Base-by-base conservation (phyloP, 2,888 invertebrate genomes). In the Stenchaetothrips biformis region DNA sequence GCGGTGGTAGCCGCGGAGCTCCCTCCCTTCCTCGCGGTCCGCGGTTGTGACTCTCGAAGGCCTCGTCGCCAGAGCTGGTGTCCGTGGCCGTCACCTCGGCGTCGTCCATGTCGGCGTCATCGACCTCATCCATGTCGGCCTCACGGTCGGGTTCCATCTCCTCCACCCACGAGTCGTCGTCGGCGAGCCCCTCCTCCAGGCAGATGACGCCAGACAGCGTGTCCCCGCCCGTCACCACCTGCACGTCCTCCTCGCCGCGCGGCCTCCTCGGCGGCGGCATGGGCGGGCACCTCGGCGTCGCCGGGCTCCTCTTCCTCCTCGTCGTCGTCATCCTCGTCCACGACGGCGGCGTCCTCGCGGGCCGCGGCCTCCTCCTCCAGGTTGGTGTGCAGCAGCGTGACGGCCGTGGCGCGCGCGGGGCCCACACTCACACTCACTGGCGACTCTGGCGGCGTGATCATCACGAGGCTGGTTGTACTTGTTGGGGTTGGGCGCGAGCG, bases 111-210 rank as follows among this genome's bases (percentile, higher is more conserved):
- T 37, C 37, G 37, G 37, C 37, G 37, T 37, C 37, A 4, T 81
- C 81, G 62, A 81, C 81, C 49, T 84, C 37, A 37, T 74, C 67
- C 67, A 74, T 74, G 67, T 80, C 80, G 18, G n/a, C 82, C 59
- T 84, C 83, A 81, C 85, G 74, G 85, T 93, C 93, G 86, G 93
- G 92, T 84, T 94, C 94, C 82, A 94, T 90, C 86, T 95, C 95
- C 87, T 95, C 95, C 82, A 95, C 95, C 95, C 95, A 95, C 82
- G 95, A 95, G 86, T 96, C 95, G 87, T 95, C 95, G 85, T 95
- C 95, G 79, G 95, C 95, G 81, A 95, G 88, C 83, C 95, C 95
- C 88, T 95, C 95, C 87, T 95, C 95, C 83, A 95, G 90, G 84
- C 92, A 92, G 82, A 92, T 91, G 80, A 92, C 91, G 79, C 92